These are phyloP conservation scores for Neoseiulus cucumeris DNA, from an alignment of 1,140 invertebrate species.

Conservation along the genomic window DNA sequence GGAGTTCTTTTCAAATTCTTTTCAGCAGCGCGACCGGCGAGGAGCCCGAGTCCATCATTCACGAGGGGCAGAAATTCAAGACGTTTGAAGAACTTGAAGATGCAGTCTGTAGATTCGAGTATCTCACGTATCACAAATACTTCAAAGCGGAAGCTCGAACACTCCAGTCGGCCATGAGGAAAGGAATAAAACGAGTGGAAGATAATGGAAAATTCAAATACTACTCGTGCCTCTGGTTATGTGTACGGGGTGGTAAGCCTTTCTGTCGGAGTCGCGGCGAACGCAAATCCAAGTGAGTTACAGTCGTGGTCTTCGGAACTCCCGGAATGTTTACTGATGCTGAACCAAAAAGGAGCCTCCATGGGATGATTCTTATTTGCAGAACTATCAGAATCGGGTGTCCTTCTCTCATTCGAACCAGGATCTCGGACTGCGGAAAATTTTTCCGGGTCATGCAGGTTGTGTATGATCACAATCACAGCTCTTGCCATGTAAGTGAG, in stretches of 20 bases:
- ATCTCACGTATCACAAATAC: not conserved
- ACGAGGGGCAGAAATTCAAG: not conserved
- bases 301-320: not conserved
- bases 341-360: not conserved
- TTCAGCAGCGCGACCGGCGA: not conserved
- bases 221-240: slow-evolving; percentile 1
- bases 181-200: not conserved
- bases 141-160: not conserved
- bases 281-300: not conserved
- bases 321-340: not conserved
- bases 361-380: not conserved
- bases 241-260: not conserved
- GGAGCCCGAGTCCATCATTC: not conserved
- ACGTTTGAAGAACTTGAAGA: not conserved
- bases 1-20: not conserved
- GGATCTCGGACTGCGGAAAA: not conserved
- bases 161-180: not conserved
- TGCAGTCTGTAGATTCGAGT: not conserved
- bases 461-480: not conserved
- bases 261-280: not conserved
- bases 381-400: not conserved
- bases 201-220: slow-evolving; percentile 2
- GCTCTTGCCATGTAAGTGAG: not conserved
- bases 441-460: not conserved
- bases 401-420: not conserved